Evolutionary conservation across 2,797 vertebrate genomes (phyloP).

Genomic region (Rachycentron canadum): DNA sequence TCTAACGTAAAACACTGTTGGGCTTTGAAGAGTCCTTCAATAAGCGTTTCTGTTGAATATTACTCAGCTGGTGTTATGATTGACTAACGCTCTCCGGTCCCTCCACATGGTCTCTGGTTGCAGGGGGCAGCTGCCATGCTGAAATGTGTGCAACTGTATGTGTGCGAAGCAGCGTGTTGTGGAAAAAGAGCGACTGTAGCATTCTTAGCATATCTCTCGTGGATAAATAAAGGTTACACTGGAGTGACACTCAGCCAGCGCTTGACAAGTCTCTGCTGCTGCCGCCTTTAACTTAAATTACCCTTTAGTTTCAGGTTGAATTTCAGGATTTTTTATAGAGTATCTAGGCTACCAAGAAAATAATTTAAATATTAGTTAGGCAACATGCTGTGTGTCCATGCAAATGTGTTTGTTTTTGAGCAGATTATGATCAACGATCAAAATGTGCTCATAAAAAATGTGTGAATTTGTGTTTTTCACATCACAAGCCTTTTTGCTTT

Average conservation of each 20-base stretch:
- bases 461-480: neutral
- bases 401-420: too few species aligned
- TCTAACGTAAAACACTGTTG: neutral
- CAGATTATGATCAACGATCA: too few species aligned
- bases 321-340: neutral
- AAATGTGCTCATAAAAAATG: too few species aligned
- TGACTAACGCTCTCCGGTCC: neutral
- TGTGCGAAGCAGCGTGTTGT: conserved; percentile 17
- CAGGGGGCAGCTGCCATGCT: conserved; percentile 25
- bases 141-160: conserved; percentile 48
- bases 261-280: conserved; percentile 1
- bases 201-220: conserved; percentile 62
- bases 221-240: conserved; percentile 68
- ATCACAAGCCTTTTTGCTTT: neutral
- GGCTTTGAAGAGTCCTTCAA: neutral
- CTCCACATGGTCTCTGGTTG: neutral
- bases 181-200: conserved; percentile 39
- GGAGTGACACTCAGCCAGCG: conserved; percentile 7
- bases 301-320: neutral
- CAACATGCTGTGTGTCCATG: too few species aligned
- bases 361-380: neutral
- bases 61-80: neutral
- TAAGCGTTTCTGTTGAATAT: neutral
- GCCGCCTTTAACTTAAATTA: neutral
- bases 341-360: neutral